Conservation (phyloP, 2,113 vertebrate species). For the Neodon shergylaensis region DNA sequence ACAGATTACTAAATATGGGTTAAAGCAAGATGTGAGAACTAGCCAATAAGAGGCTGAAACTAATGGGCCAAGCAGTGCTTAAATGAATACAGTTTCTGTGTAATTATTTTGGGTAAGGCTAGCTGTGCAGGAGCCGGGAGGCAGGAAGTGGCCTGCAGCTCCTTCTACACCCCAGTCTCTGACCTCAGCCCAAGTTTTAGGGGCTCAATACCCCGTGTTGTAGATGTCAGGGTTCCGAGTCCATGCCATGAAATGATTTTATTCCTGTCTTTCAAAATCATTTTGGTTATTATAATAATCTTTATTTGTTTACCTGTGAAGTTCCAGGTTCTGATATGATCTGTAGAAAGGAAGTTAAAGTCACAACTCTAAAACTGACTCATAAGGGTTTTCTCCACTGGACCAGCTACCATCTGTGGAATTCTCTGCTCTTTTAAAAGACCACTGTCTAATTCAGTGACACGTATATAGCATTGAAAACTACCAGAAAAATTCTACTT, state of each 20-base stretch:
- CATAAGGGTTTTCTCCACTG: not conserved
- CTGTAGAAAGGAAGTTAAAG: not conserved
- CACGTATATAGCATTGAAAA: not conserved
- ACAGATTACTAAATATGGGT: no score
- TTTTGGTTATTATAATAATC: not conserved
- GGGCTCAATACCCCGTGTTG: not conserved
- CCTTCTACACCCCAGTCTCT: not conserved
- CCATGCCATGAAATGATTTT: not conserved
- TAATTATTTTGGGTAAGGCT: no score
- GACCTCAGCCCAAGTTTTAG: not conserved
- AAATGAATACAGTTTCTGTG: no score
- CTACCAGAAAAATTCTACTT: not conserved
- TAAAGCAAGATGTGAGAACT: no score
- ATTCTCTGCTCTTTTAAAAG: constrained; percentile 3
- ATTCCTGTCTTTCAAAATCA: not conserved
- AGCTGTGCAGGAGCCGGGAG: no score
- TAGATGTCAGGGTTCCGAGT: not conserved
- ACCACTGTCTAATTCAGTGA: not conserved
- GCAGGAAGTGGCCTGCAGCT: no score
- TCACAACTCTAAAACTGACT: not conserved
- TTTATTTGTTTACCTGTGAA: not conserved
- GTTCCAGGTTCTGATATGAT: not conserved
- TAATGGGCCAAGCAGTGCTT: no score
- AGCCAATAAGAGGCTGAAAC: no score
- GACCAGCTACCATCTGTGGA: not conserved